Conservation (phyloP, 2,888 invertebrate species). For the Crossocerus cetratus region DNA sequence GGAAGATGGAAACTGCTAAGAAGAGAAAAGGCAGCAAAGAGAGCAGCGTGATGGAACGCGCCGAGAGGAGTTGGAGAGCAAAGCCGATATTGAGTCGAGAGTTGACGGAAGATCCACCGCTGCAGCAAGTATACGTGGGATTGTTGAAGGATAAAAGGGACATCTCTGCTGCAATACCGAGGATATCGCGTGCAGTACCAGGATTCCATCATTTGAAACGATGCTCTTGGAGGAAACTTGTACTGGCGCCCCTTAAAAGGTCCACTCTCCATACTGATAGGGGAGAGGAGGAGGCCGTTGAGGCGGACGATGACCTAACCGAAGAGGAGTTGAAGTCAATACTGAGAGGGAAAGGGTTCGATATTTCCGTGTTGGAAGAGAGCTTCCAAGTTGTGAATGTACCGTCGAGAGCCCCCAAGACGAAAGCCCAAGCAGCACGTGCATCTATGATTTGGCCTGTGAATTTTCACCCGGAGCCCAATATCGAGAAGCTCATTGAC, state of each 20-base stretch:
- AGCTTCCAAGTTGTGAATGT: conserved; percentile 80
- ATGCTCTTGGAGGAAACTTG: conserved; percentile 81
- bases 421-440: conserved; percentile 83
- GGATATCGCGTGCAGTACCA: conserved; percentile 80
- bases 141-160: conserved; percentile 81
- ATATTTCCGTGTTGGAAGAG: conserved; percentile 78
- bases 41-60: conserved; percentile 27
- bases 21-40: conserved; percentile 44
- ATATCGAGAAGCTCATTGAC: conserved; percentile 83
- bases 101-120: conserved; percentile 77
- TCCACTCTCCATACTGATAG: too few relatives aligned
- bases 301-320: conserved; percentile 34
- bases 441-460: conserved; percentile 86
- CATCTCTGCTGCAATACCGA: conserved; percentile 83
- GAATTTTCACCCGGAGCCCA: conserved; percentile 89
- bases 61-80: conserved; percentile 54
- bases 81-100: conserved; percentile 80
- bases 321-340: conserved; percentile 75
- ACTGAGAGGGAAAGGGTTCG: conserved; percentile 77
- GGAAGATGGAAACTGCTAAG: conserved; percentile 41
- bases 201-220: conserved; percentile 86
- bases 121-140: conserved; percentile 81
- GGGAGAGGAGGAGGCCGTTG: neutral
- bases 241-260: conserved; percentile 78
- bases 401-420: conserved; percentile 81